phyloP scores from a whole-genome alignment of 2,888 invertebrate genomes.

The Morpho helenor region DNA sequence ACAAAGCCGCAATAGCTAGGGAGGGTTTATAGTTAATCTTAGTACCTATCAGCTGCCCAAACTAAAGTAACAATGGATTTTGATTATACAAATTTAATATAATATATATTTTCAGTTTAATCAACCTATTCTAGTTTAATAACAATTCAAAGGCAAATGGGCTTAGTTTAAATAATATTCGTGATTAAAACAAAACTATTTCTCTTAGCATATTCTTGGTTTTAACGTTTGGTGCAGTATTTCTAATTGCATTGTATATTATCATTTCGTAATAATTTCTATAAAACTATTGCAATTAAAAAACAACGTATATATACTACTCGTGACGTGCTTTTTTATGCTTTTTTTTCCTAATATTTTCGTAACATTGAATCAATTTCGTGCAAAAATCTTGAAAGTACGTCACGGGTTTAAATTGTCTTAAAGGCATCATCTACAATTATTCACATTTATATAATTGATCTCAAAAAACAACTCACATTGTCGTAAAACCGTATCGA shows the following conservation, averaged over 20 bases:
- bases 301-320: conserved; percentile 46
- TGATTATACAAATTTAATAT: conserved; percentile 8
- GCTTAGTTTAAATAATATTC: conserved; percentile 63
- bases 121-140: conserved; percentile 52
- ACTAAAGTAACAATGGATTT: conserved; percentile 32
- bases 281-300: conserved; percentile 46
- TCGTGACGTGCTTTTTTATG: conserved; percentile 47
- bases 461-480: conserved; percentile 78
- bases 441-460: conserved; percentile 30
- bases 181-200: conserved; percentile 57
- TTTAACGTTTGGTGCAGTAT: conserved; percentile 77
- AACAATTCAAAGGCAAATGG: conserved; percentile 66
- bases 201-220: conserved; percentile 70
- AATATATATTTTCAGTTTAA: conserved; percentile 18
- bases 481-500: conserved; percentile 54
- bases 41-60: conserved; percentile 48
- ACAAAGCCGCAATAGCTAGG: conserved; percentile 43
- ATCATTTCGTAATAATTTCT: conserved; percentile 65
- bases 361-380: not conserved
- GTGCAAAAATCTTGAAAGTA: conserved; percentile 34
- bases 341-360: conserved; percentile 1
- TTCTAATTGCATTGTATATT: conserved; percentile 77
- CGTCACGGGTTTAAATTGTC: conserved; percentile 41
- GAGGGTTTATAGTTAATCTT: conserved; percentile 35
- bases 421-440: conserved; percentile 23